Evolutionary conservation across 2,113 vertebrate species (phyloP).

Genomic region (Corythornis vintsioides): DNA sequence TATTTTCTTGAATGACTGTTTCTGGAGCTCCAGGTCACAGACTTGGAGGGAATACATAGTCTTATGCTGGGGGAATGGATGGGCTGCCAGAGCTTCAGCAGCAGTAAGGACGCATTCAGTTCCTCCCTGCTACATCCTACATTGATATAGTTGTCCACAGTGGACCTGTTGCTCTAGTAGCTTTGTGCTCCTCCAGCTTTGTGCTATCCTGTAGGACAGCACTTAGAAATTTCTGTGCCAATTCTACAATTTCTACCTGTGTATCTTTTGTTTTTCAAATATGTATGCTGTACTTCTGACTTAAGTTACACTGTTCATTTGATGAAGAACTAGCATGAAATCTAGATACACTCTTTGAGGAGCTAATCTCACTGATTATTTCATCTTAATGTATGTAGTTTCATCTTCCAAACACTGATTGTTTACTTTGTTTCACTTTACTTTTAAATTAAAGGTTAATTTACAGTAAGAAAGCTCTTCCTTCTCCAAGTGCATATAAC

Average conservation of each 20-base stretch:
- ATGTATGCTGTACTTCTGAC: neutral
- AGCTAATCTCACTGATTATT: neutral
- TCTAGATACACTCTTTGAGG: neutral
- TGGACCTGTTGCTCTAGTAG: neutral
- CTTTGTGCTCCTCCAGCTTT: neutral
- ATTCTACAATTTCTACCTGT: neutral
- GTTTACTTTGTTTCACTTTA: too few species aligned
- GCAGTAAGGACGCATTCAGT: neutral
- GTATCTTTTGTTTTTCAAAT: neutral
- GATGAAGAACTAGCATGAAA: neutral
- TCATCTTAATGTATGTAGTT: neutral
- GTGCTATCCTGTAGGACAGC: fast-evolving
- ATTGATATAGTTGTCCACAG: neutral
- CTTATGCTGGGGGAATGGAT: neutral
- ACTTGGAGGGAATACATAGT: neutral
- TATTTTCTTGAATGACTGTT: neutral
- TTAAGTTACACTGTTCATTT: neutral
- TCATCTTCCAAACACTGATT: too few species aligned
- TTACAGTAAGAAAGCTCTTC: too few species aligned
- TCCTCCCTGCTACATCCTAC: neutral
- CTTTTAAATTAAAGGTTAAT: too few species aligned
- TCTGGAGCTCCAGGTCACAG: neutral
- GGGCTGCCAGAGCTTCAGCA: neutral
- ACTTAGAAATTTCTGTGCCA: neutral
- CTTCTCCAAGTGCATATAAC: too few species aligned